A percentile compares a stretch with the other conserved stretches of the same genome.
phyloP scores from a whole-genome alignment of 2,113 vertebrate species.

The Columba livia region DNA sequence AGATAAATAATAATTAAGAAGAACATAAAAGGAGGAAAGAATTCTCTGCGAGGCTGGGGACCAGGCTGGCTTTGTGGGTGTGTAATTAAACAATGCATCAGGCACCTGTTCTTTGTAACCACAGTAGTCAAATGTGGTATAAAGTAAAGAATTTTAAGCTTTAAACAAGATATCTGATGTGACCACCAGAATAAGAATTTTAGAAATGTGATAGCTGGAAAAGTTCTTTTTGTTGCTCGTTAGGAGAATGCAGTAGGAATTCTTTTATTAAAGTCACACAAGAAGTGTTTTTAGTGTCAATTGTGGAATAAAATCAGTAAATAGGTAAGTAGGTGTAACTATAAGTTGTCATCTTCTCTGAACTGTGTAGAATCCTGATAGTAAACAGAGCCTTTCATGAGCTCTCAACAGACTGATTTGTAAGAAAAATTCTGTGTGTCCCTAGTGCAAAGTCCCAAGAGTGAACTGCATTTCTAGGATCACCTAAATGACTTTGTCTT shows the following conservation, averaged over 20 bases:
- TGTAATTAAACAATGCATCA: background rate
- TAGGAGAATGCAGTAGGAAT: background rate
- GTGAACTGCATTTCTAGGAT: background rate
- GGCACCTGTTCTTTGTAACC: background rate
- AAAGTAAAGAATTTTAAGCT: background rate
- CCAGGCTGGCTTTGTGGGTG: background rate
- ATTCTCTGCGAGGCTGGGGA: background rate
- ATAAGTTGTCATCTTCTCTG: background rate
- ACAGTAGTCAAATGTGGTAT: background rate
- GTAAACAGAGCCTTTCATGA: background rate
- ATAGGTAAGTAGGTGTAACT: background rate
- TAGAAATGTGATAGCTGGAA: background rate
- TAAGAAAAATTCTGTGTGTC: background rate
- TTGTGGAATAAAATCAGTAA: background rate
- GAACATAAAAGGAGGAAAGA: background rate
- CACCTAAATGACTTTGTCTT: background rate
- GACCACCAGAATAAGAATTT: background rate
- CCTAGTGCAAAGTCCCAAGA: background rate
- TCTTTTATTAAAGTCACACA: background rate
- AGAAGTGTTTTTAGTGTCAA: background rate
- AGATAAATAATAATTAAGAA: constrained; percentile 27
- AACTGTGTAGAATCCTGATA: background rate
- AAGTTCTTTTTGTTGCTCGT: background rate
- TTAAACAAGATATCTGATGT: background rate
- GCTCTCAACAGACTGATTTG: background rate